A percentile compares a stretch with the other conserved stretches of the same genome.
phyloP scores from a whole-genome alignment of 2,113 vertebrate genomes.

The Machaerirhynchus nigripectus region DNA sequence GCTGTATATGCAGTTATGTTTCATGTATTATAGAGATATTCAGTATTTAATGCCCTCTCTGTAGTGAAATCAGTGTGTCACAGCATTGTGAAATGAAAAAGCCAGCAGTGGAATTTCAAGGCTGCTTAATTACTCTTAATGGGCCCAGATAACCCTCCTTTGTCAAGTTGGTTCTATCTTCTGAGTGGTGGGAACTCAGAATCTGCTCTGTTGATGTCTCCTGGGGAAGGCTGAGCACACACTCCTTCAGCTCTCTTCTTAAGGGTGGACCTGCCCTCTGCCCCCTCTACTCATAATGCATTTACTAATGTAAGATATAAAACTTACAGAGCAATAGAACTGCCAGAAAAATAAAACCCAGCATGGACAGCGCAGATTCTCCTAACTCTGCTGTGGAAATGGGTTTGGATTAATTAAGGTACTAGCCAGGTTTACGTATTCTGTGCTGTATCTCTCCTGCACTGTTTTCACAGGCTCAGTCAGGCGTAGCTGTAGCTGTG shows the following conservation, averaged over 20 bases:
- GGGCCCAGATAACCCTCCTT: background rate
- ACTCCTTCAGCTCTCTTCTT: background rate
- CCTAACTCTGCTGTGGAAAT: background rate
- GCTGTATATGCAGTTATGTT: background rate
- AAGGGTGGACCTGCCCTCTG: background rate
- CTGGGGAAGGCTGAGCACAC: background rate
- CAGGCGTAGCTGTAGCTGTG: rapidly evolving
- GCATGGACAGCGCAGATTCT: background rate
- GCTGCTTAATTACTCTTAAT: background rate
- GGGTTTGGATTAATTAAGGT: background rate
- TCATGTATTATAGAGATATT: background rate
- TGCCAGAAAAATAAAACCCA: background rate
- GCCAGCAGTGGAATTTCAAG: background rate
- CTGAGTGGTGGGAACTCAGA: background rate
- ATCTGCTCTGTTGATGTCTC: background rate
- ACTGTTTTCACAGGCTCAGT: background rate
- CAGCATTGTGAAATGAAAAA: background rate
- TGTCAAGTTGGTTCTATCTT: background rate
- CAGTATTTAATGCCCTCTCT: background rate
- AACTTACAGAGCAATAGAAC: background rate
- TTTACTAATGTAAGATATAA: background rate
- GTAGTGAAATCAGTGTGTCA: background rate
- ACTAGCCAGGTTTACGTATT: rapidly evolving
- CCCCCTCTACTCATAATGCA: rapidly evolving
- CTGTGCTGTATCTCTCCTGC: background rate